A percentile compares a stretch with the other conserved stretches of the same genome.
Evolutionary conservation across 1,140 invertebrate species (phyloP).

Genomic region (Aphis craccivora): DNA sequence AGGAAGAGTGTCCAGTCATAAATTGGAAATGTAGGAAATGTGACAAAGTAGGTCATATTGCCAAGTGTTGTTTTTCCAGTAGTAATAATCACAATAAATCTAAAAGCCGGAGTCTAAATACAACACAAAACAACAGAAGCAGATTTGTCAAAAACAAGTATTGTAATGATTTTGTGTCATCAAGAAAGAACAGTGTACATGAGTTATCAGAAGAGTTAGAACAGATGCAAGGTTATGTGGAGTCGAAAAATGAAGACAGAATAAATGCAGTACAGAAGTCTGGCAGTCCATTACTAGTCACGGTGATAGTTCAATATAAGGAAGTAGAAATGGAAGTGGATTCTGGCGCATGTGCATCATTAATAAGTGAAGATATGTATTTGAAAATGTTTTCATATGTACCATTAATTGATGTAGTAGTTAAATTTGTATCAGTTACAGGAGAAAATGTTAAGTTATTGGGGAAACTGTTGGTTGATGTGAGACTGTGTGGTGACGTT

Average conservation of each 20-base stretch:
- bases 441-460: neutral
- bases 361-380: neutral
- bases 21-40: neutral
- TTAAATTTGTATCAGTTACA: slow-evolving; percentile 5
- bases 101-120: too few relatives aligned
- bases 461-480: neutral
- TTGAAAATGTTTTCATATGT: neutral
- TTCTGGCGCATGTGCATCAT: neutral
- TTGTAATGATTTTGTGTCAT: neutral
- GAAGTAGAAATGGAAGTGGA: neutral
- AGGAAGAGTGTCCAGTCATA: neutral
- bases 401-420: neutral
- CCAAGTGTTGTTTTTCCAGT: neutral
- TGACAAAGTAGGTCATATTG: neutral
- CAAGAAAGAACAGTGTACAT: neutral
- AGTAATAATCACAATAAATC: neutral
- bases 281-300: neutral
- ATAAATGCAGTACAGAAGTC: neutral
- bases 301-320: neutral
- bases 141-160: neutral
- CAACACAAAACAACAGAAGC: too few relatives aligned
- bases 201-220: neutral
- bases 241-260: neutral
- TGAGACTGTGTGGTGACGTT: neutral
- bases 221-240: neutral